These are phyloP conservation scores for Pterobdella sp. DNA, from an alignment of 2,888 invertebrate species.

Conservation along the genomic window DNA sequence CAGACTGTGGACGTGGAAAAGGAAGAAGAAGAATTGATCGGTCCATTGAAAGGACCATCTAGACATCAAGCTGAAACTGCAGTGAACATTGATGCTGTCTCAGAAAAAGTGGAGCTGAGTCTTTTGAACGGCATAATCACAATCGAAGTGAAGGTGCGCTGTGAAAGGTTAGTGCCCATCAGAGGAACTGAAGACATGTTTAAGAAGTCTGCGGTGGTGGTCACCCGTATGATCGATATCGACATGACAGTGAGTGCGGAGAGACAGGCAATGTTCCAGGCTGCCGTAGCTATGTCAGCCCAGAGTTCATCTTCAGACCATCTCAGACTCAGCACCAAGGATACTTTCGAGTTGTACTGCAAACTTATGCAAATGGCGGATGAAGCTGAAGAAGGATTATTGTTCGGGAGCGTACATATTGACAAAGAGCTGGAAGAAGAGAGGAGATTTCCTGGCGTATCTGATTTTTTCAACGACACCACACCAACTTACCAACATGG, in stretches of 20 bases:
- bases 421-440: constrained; percentile 36
- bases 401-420: constrained; percentile 32
- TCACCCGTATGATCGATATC: constrained; percentile 48
- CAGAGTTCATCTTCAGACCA: background rate
- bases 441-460: constrained; percentile 27
- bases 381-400: constrained; percentile 41
- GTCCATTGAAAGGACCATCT: constrained; percentile 33
- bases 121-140: constrained; percentile 37
- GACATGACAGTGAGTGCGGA: constrained; percentile 48
- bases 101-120: constrained; percentile 40
- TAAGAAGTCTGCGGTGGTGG: constrained; percentile 49
- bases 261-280: constrained; percentile 44
- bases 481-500: background rate
- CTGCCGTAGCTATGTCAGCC: constrained; percentile 40
- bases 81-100: constrained; percentile 40
- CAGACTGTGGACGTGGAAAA: constrained; percentile 39
- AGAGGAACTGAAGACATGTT: constrained; percentile 48
- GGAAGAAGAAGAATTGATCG: constrained; percentile 40
- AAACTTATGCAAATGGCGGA: constrained; percentile 47
- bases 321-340: constrained; percentile 41
- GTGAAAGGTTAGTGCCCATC: constrained; percentile 47
- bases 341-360: constrained; percentile 48
- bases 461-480: background rate
- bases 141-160: constrained; percentile 45
- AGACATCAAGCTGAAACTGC: constrained; percentile 29